A percentile compares a stretch with the other conserved stretches of the same genome.
Evolutionary conservation across 2,797 vertebrate genomes (phyloP).

Genomic region (Karalla daura): DNA sequence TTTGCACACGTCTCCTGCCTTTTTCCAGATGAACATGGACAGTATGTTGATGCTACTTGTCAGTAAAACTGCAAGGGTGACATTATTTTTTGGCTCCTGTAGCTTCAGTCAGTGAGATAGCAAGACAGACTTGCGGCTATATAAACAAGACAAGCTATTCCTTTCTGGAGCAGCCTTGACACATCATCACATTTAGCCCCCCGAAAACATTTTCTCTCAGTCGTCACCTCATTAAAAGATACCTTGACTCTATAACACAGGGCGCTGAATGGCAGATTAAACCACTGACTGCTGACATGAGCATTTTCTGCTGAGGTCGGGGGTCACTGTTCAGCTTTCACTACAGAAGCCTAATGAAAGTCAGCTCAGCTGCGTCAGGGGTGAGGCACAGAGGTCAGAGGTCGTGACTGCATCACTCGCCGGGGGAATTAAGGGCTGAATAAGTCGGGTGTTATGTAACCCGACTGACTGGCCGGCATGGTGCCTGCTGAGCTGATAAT

Average conservation of each 20-base stretch:
- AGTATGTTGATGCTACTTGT: conserved; percentile 8
- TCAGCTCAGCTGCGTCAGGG: conserved; percentile 31
- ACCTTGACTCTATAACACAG: neutral
- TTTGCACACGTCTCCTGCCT: neutral
- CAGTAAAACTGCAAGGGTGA: neutral
- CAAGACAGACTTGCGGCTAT: too few relatives aligned
- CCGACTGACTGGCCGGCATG: conserved; percentile 23
- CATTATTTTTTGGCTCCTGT: neutral
- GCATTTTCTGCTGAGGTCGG: conserved; percentile 1
- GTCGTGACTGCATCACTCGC: conserved; percentile 48
- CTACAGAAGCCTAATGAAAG: conserved; percentile 35
- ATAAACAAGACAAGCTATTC: too few relatives aligned
- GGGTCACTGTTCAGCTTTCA: conserved; percentile 27
- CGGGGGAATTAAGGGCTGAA: conserved; percentile 41
- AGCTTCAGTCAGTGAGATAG: conserved; percentile 20
- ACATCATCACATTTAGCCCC: too few relatives aligned
- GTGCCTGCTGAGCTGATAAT: conserved; percentile 31
- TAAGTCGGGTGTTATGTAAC: conserved; percentile 50
- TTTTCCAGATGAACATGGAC: neutral
- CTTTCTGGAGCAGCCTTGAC: too few relatives aligned
- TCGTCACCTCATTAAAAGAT: neutral
- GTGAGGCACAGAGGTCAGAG: conserved; percentile 24
- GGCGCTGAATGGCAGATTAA: conserved; percentile 4
- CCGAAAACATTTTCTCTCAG: neutral
- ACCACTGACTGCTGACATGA: conserved; percentile 1